These are phyloP conservation scores for Tichodroma muraria DNA, from an alignment of 2,113 vertebrate genomes.

Conservation along the genomic window DNA sequence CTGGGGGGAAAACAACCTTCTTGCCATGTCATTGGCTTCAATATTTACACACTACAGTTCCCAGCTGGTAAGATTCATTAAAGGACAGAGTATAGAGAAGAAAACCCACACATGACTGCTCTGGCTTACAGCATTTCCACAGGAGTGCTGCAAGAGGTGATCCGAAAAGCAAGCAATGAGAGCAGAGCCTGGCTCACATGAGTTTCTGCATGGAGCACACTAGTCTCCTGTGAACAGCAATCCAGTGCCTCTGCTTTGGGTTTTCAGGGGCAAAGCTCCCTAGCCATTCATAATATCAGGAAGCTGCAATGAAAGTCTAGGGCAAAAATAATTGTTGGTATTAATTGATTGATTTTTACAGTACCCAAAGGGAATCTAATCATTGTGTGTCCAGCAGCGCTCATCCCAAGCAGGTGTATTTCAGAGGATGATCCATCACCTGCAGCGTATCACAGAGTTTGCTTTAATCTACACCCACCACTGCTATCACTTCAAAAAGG, in stretches of 20 bases:
- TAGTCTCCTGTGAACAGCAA: not conserved
- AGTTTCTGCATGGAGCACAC: not conserved
- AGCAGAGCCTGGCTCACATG: not conserved
- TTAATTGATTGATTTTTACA: not conserved
- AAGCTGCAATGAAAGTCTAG: not conserved
- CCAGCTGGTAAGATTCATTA: not conserved
- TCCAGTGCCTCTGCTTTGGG: not conserved
- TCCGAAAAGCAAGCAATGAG: not conserved
- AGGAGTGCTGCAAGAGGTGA: not conserved
- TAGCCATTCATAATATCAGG: not conserved
- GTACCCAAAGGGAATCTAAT: not conserved
- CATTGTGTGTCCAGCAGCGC: fast-evolving
- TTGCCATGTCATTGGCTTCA: not conserved
- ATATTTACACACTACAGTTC: not conserved
- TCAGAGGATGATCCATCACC: not conserved
- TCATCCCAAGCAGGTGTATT: not conserved
- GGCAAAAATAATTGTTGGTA: not conserved
- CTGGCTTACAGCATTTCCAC: not conserved
- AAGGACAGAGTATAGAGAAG: not conserved
- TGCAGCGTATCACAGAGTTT: not conserved
- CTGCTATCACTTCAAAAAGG: not conserved
- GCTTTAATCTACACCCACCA: not conserved
- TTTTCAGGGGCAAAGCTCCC: not conserved
- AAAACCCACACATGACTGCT: not conserved
- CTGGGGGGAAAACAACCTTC: not conserved